These are phyloP conservation scores for Azemiops feae DNA, from an alignment of 2,113 vertebrate species.

Conservation along the genomic window DNA sequence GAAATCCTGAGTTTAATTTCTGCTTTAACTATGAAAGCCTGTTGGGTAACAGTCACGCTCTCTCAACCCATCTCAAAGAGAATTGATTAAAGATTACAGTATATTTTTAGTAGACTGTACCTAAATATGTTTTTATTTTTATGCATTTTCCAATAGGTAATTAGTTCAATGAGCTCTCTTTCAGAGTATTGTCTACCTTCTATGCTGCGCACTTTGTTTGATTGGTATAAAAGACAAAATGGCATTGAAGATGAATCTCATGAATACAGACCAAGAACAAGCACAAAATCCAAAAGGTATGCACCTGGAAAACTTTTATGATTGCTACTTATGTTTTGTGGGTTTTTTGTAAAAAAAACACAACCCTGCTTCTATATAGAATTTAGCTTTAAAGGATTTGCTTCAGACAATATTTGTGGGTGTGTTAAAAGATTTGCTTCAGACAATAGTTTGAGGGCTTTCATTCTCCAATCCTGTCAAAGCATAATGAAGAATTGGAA, in stretches of 20 bases:
- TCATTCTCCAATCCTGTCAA: neutral
- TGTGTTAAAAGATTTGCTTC: neutral
- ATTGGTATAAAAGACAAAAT: constrained; percentile 99
- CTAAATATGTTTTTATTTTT: neutral
- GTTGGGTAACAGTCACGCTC: neutral
- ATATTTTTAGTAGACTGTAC: neutral
- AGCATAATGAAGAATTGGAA: neutral
- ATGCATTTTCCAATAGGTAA: constrained; percentile 74
- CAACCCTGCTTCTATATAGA: neutral
- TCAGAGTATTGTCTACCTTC: constrained; percentile 97
- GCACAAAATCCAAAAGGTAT: constrained; percentile 97
- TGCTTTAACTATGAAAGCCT: neutral
- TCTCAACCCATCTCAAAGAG: neutral
- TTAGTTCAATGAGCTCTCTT: constrained; percentile 96
- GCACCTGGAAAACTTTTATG: neutral
- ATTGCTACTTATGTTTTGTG: neutral
- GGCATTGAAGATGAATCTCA: constrained; percentile 98
- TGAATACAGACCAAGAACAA: constrained; percentile 94
- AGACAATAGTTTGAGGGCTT: neutral
- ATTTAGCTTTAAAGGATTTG: neutral
- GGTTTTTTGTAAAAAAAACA: neutral
- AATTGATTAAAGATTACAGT: neutral
- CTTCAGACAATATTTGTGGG: neutral
- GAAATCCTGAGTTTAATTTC: neutral
- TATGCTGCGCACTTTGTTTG: constrained; percentile 93